Evolutionary conservation across 1,140 invertebrate species (phyloP).

Genomic region (Cherax quadricarinatus): DNA sequence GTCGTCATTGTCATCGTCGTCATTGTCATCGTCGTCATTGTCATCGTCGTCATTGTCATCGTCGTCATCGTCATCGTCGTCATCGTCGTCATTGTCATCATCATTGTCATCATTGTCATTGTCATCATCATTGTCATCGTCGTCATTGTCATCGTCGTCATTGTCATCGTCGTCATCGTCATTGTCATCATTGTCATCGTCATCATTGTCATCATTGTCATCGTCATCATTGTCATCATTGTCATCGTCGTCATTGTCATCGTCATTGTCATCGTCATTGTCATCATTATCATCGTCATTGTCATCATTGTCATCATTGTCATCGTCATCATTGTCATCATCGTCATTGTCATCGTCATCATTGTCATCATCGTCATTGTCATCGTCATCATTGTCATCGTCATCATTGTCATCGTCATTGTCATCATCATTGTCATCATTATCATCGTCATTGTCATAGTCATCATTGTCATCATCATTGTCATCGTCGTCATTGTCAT

Average conservation of each 20-base stretch:
- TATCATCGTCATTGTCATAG: too few relatives aligned
- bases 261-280: neutral
- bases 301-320: neutral
- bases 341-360: neutral
- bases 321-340: constrained; percentile 10
- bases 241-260: too few relatives aligned
- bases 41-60: neutral
- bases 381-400: constrained; percentile 5
- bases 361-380: neutral
- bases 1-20: neutral
- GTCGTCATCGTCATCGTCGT: neutral
- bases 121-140: neutral
- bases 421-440: neutral
- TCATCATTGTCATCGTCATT: neutral
- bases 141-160: neutral
- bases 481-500: neutral
- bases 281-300: neutral
- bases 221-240: too few relatives aligned
- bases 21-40: constrained; percentile 1
- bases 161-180: neutral
- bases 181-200: neutral
- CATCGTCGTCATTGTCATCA: neutral
- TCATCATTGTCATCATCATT: too few relatives aligned
- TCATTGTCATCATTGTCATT: neutral
- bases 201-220: neutral